Base-by-base conservation (phyloP, 2,797 vertebrate species). In the Rhadinocentrus ornatus region DNA sequence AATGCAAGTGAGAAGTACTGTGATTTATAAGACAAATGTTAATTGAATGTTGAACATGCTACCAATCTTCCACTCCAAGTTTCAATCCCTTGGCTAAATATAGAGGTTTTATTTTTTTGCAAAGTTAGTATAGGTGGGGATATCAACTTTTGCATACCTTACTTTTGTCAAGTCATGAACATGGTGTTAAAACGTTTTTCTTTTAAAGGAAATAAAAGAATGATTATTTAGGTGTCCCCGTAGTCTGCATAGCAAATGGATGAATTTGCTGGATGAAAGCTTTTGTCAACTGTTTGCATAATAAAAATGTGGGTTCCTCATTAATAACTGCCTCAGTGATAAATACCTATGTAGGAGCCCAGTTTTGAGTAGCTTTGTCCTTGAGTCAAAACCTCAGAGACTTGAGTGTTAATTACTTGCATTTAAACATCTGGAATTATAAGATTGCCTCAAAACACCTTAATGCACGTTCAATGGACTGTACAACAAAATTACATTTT, bases 381-480 rank as follows among this genome's bases (percentile, higher is more conserved):
- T 74, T 65, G 11, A 52, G 27, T 67, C 16, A 26, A 35, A 81
- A 63, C 66, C 34, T 64, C 31, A 7, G 29, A 57, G 46, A 26
- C 52, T 39, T 22, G 53, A n/a, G n/a, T n/a, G 41, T 69, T 57
- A 69, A 57, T 73, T n/a, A 67, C 22, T 69, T 48, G 64, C 35
- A 53, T 66, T 63, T 57, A 56, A 78, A 81, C 39, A 81, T 71
- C 24, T 73, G 52, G 66, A 75, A 71, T 56, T 59, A 60, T 50
- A 58, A 64, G 46, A 64, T 22, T 53, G 27, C 66, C 13, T 55
- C 76, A 48, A 69, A 86, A 70, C 68, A 81, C 65, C 41, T 32
- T 52, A 77, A 77, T 72, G 22, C 24, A 31, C 68, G 60, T 75
- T 81, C 71, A 82, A 85, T 69, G 53, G 24, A 75, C 72, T 75